A percentile compares a stretch with the other conserved stretches of the same genome.
Conservation (phyloP, 2,113 vertebrate genomes). For the Pundamilia nyererei region DNA sequence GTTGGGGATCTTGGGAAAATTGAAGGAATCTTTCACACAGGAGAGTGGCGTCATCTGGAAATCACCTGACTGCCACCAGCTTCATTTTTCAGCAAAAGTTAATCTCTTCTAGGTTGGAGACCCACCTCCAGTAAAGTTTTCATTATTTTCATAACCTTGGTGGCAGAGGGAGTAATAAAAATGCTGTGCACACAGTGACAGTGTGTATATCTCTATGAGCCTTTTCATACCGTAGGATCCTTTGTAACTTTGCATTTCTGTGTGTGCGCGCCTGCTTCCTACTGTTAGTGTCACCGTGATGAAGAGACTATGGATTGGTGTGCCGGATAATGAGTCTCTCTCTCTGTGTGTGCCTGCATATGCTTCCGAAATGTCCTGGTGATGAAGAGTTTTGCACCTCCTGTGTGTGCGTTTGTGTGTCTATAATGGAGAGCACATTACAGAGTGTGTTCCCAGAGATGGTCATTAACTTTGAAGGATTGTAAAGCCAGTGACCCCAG, state of each 20-base stretch:
- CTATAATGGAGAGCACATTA: background rate
- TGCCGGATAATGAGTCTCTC: constrained; percentile 37
- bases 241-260: background rate
- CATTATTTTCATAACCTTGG: background rate
- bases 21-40: background rate
- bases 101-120: background rate
- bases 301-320: constrained; percentile 37
- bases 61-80: background rate
- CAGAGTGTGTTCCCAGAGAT: constrained; percentile 19
- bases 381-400: constrained; percentile 36
- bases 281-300: constrained; percentile 44
- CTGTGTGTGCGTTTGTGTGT: background rate
- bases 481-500: constrained; percentile 33
- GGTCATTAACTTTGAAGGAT: constrained; percentile 58
- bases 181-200: background rate
- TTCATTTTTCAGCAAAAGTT: background rate
- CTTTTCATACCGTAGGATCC: background rate
- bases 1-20: background rate
- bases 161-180: background rate
- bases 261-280: background rate
- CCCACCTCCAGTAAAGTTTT: background rate
- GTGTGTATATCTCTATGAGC: background rate
- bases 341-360: constrained; percentile 27
- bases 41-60: background rate
- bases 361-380: constrained; percentile 34